Base-by-base conservation (phyloP, 2,797 vertebrate genomes). In the Ctenochaetus hawaiiensis region DNA sequence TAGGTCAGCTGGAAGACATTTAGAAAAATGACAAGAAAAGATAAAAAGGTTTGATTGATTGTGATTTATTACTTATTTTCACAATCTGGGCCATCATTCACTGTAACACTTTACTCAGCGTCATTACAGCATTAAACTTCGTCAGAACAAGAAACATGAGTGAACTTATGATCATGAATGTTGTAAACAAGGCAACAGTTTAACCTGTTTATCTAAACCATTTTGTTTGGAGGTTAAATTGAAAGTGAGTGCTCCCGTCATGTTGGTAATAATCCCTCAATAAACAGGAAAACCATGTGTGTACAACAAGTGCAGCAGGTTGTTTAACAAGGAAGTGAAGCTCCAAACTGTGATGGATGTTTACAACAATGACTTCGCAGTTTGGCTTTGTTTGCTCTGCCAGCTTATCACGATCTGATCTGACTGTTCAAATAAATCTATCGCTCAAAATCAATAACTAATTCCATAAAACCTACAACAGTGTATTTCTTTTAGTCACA, bases 1-100 rank as follows among this genome's bases (percentile, higher is more conserved):
- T 99, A 99, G 68, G 97, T 97, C 86, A 99, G 94, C 97, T 99
- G 83, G 39, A 88, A 74, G 73, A 82, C 83, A 87, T 5, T 23
- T 2, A 64, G 8, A 70, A 51, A 65, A 63, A 71, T 5, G 1
- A 65, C 47, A 84, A 13, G 30, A 6, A 74, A 30, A 44, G 11
- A 7, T 48, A 11, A 78, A 14, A 51, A 7, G 9, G 14, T 47
- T 23, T 14, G 43, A 68, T 26, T 16, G 59, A 59, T 16, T 57
- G 7, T 60, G 23, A 10, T 48, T 60, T 17, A 41, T 54, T 39
- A 30, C 8, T 30, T 13, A 34, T 48, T 26, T 34, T 67, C 20
- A 66, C 20, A 11, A 12, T 26, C 37, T 53, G 34, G 22, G 22
- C 12, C 41, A 45, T 64, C n/a, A 44, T 65, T 77, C 53, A 52